Conservation (phyloP, 2,888 invertebrate genomes). For the Lasiommata megera region DNA sequence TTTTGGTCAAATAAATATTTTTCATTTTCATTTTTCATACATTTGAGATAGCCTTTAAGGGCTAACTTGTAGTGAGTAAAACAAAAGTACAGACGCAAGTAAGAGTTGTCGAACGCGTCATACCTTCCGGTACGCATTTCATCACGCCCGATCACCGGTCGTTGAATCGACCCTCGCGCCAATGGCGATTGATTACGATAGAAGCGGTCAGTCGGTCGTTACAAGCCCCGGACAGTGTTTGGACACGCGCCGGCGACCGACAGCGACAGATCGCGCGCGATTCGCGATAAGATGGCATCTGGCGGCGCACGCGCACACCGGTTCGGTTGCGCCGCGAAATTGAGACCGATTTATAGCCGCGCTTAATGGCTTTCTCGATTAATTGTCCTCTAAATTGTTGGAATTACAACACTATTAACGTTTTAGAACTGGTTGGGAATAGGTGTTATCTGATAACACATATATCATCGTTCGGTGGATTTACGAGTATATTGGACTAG, state of each 20-base stretch:
- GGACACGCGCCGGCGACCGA: slow-evolving; percentile 56
- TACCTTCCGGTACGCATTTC: slow-evolving; percentile 17
- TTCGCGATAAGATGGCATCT: slow-evolving; percentile 64
- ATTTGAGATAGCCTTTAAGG: too few species aligned
- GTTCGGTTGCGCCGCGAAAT: slow-evolving; percentile 58
- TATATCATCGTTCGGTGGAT: slow-evolving; percentile 3
- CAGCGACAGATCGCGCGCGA: slow-evolving; percentile 63
- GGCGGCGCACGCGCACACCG: slow-evolving; percentile 58
- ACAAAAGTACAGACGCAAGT: too few species aligned
- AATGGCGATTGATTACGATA: slow-evolving; percentile 33
- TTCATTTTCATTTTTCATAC: too few species aligned
- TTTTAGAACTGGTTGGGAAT: slow-evolving; percentile 18
- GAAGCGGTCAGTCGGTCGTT: slow-evolving; percentile 29
- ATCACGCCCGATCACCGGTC: slow-evolving; percentile 17
- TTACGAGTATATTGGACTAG: too few species aligned
- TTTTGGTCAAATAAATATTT: too few species aligned
- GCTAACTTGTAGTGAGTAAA: too few species aligned
- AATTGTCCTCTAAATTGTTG: slow-evolving; percentile 45
- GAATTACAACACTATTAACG: slow-evolving; percentile 35
- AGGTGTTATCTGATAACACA: slow-evolving; percentile 4
- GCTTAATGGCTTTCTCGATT: slow-evolving; percentile 50
- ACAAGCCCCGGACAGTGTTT: slow-evolving; percentile 55
- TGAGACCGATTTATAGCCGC: slow-evolving; percentile 58
- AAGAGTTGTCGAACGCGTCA: neutral
- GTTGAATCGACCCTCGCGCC: slow-evolving; percentile 22